phyloP scores from a whole-genome alignment of 2,888 invertebrate genomes.

The Muschampia plurimacula region DNA sequence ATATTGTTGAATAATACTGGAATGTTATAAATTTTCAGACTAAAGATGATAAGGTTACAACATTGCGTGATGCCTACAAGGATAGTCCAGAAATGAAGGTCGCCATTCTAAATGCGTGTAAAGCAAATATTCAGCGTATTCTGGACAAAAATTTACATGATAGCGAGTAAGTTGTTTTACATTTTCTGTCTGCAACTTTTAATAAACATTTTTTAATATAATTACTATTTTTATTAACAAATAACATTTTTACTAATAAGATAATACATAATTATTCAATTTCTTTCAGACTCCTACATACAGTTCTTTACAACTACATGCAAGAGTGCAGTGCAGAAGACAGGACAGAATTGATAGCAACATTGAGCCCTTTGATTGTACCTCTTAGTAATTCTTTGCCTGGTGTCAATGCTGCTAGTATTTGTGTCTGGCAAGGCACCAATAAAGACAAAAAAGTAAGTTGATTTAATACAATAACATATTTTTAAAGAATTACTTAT shows the following conservation, averaged over 20 bases:
- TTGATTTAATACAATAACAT: not conserved
- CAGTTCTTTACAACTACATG: conserved; percentile 93
- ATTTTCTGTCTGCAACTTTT: too few relatives aligned
- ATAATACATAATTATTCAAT: too few relatives aligned
- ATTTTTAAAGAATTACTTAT: too few relatives aligned
- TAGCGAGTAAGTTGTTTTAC: conserved; percentile 73
- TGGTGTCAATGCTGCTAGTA: conserved; percentile 92
- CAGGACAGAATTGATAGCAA: conserved; percentile 90
- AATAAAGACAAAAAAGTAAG: conserved; percentile 91
- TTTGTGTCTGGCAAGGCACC: conserved; percentile 95
- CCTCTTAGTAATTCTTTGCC: conserved; percentile 90
- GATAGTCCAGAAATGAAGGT: conserved; percentile 89
- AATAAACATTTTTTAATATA: too few relatives aligned
- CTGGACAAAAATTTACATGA: conserved; percentile 91
- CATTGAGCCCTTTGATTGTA: conserved; percentile 88
- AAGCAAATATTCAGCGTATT: conserved; percentile 89
- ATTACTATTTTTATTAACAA: too few relatives aligned
- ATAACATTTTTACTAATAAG: too few relatives aligned
- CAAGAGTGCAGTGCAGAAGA: conserved; percentile 89
- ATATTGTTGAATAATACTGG: too few relatives aligned
- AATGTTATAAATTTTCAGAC: conserved; percentile 62
- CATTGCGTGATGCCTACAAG: conserved; percentile 90
- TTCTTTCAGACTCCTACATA: conserved; percentile 88
- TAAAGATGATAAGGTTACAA: conserved; percentile 90
- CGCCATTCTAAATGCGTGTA: conserved; percentile 90